phyloP scores from a whole-genome alignment of 2,888 invertebrate genomes.

The Stratiomys singularior region DNA sequence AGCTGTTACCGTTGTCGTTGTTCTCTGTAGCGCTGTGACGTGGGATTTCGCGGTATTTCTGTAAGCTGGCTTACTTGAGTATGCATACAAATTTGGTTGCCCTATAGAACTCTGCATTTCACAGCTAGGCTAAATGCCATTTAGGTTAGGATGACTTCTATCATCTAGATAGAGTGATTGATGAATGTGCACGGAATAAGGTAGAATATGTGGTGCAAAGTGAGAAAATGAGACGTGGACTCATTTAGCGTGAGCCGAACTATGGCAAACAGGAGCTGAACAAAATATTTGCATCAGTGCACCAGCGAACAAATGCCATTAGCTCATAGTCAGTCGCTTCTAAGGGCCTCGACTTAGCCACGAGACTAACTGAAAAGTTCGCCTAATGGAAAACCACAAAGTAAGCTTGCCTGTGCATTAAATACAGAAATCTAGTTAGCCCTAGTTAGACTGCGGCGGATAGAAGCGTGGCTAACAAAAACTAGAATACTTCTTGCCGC shows the following conservation, averaged over 20 bases:
- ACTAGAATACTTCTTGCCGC: neutral
- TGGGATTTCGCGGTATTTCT: no score
- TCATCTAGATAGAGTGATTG: no score
- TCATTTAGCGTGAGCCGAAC: neutral
- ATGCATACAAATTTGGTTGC: no score
- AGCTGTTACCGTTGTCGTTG: no score
- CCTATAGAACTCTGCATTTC: no score
- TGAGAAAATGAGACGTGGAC: neutral
- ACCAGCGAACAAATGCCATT: conserved; percentile 27
- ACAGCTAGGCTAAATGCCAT: no score
- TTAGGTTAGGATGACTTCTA: no score
- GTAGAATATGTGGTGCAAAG: neutral
- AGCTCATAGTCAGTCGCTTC: neutral
- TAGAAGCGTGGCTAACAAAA: neutral
- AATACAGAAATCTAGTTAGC: conserved; percentile 11
- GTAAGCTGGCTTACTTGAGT: no score
- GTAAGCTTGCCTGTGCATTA: conserved; percentile 3
- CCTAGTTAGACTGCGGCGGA: neutral
- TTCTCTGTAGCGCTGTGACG: no score
- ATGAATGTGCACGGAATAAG: no score
- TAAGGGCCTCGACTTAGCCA: neutral
- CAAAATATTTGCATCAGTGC: conserved; percentile 42
- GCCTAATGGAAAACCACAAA: conserved; percentile 27
- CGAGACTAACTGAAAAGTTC: neutral
- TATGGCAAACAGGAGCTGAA: neutral